A percentile compares a stretch with the other conserved stretches of the same genome.
Evolutionary conservation across 1,140 invertebrate genomes (phyloP).

Genomic region (Pseudomyrmex dendroicus): DNA sequence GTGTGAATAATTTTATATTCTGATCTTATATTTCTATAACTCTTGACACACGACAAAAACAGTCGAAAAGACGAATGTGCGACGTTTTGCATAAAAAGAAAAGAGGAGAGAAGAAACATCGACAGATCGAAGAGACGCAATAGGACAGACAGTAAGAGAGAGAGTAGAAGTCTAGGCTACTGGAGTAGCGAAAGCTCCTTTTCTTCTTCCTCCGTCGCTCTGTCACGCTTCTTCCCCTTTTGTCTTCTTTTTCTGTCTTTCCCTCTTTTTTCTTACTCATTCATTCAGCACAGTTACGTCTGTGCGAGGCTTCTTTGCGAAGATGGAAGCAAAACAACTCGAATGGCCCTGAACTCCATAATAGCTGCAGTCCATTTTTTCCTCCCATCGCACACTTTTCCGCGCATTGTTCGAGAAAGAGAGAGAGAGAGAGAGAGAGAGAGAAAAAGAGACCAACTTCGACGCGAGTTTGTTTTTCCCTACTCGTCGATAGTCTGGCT

Average conservation of each 20-base stretch:
- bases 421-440: slow-evolving; percentile 15
- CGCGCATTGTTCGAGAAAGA: slow-evolving; percentile 71
- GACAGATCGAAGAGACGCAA: slow-evolving; percentile 68
- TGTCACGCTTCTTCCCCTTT: slow-evolving; percentile 30
- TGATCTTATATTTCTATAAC: not conserved
- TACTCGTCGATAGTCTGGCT: slow-evolving; percentile 29
- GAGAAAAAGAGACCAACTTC: slow-evolving; percentile 70
- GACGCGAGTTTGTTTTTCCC: slow-evolving; percentile 63
- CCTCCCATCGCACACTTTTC: slow-evolving; percentile 74
- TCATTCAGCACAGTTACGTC: slow-evolving; percentile 75
- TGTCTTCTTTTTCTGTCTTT: slow-evolving; percentile 60
- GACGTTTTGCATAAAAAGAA: slow-evolving; percentile 66
- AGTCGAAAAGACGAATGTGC: slow-evolving; percentile 51
- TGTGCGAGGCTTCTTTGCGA: slow-evolving; percentile 75
- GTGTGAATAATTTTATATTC: not conserved
- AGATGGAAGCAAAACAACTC: slow-evolving; percentile 76
- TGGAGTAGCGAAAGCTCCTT: slow-evolving; percentile 72
- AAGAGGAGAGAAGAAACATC: slow-evolving; percentile 53
- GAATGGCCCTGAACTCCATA: slow-evolving; percentile 76
- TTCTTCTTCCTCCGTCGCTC: slow-evolving; percentile 35
- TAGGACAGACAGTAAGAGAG: slow-evolving; percentile 46
- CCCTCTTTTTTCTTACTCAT: slow-evolving; percentile 61
- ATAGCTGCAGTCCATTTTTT: slow-evolving; percentile 76
- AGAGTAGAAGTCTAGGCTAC: slow-evolving; percentile 71
- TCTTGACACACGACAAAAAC: slow-evolving; percentile 14